Conservation (phyloP, 2,113 vertebrate species). For the Paedocypris sp. region DNA sequence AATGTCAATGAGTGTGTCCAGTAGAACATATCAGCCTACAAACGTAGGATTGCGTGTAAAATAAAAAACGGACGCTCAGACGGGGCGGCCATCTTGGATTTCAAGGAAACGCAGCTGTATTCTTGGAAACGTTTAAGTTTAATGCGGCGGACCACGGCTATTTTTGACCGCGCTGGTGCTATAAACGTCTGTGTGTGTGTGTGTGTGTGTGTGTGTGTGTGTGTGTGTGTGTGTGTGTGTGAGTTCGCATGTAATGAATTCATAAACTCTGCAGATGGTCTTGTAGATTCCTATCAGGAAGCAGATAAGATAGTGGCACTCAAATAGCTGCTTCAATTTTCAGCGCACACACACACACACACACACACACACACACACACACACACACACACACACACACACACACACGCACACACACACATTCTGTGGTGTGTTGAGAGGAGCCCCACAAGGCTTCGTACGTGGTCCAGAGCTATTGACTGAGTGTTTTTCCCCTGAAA, state of each 20-base stretch:
- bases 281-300: conserved; percentile 62
- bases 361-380: background rate
- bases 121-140: conserved; percentile 14
- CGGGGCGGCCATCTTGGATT: too few relatives aligned
- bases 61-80: too few relatives aligned
- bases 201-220: conserved; percentile 25
- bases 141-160: background rate
- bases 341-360: background rate
- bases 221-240: conserved; percentile 39
- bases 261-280: conserved; percentile 55
- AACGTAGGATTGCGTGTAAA: too few relatives aligned
- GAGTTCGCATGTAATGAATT: conserved; percentile 58
- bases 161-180: background rate
- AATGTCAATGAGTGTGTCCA: too few relatives aligned
- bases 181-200: conserved; percentile 15
- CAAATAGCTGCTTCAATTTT: conserved; percentile 49
- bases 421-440: conserved; percentile 19
- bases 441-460: conserved; percentile 20
- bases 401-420: background rate
- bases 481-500: conserved; percentile 1
- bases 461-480: conserved; percentile 18
- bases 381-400: background rate
- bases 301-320: conserved; percentile 55
- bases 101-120: too few relatives aligned
- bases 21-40: too few relatives aligned